These are phyloP conservation scores for Colossoma macropomum DNA, from an alignment of 2,113 vertebrate species.

Conservation along the genomic window DNA sequence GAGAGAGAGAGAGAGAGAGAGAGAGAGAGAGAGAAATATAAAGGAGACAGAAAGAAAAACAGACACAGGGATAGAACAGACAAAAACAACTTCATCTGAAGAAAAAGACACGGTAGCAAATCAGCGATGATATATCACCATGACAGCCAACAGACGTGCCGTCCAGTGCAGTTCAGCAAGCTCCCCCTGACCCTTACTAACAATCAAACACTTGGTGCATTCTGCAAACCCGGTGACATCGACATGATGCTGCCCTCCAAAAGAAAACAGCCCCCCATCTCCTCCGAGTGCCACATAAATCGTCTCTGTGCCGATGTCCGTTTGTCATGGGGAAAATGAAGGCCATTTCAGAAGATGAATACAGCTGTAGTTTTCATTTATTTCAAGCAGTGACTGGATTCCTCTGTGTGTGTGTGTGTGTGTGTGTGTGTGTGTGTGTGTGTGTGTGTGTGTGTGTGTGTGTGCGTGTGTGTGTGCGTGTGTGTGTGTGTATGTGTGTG, in stretches of 20 bases:
- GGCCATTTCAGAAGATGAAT: constrained; percentile 50
- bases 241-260: constrained; percentile 37
- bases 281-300: constrained; percentile 24
- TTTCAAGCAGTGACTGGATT: constrained; percentile 23
- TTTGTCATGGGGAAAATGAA: constrained; percentile 32
- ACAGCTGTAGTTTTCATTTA: constrained; percentile 43
- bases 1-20: neutral
- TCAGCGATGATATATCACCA: constrained; percentile 38
- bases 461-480: constrained; percentile 18
- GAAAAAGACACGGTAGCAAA: constrained; percentile 16
- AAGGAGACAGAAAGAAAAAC: constrained; percentile 10
- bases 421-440: neutral
- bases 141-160: constrained; percentile 35
- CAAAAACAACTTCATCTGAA: constrained; percentile 15
- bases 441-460: neutral
- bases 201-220: constrained; percentile 29
- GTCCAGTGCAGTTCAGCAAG: constrained; percentile 6
- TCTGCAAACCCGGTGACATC: constrained; percentile 23
- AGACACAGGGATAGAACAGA: constrained; percentile 4
- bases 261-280: constrained; percentile 40
- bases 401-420: neutral
- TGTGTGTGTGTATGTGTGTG: constrained; percentile 21
- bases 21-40: neutral
- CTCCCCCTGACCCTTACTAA: constrained; percentile 16
- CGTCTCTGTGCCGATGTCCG: constrained; percentile 16